phyloP scores from a whole-genome alignment of 2,797 vertebrate genomes.

The Chiroxiphia lanceolata region DNA sequence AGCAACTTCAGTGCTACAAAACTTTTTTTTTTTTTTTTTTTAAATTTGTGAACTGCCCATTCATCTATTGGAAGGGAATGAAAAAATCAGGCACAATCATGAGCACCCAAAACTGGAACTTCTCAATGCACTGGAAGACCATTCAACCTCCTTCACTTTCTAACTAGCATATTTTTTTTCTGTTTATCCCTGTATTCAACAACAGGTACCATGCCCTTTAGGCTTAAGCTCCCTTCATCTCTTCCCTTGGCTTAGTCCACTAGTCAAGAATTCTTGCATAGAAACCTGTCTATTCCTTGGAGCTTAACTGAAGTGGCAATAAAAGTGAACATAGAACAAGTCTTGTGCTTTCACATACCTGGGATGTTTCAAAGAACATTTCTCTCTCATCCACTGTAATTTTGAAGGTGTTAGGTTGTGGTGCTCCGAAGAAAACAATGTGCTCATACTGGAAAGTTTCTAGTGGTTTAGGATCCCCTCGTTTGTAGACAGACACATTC shows the following conservation, averaged over 20 bases:
- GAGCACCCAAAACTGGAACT: neutral
- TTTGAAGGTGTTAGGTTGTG: constrained; percentile 90
- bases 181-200: neutral
- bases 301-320: neutral
- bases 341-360: constrained; percentile 74
- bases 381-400: constrained; percentile 93
- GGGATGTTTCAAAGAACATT: constrained; percentile 92
- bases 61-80: neutral
- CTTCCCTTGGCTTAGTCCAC: neutral
- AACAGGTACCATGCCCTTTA: neutral
- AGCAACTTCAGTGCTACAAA: neutral
- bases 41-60: neutral
- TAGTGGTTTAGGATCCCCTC: constrained; percentile 87
- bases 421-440: constrained; percentile 92
- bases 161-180: neutral
- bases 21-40: neutral
- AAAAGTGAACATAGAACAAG: neutral
- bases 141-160: neutral
- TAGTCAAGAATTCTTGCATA: neutral
- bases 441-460: constrained; percentile 94
- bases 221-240: neutral
- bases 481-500: constrained; percentile 91
- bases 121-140: neutral
- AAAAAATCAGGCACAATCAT: neutral
- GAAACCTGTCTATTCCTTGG: neutral